These are phyloP conservation scores for Caenorhabditis afra DNA, from an alignment of 2,888 invertebrate species.

Conservation along the genomic window DNA sequence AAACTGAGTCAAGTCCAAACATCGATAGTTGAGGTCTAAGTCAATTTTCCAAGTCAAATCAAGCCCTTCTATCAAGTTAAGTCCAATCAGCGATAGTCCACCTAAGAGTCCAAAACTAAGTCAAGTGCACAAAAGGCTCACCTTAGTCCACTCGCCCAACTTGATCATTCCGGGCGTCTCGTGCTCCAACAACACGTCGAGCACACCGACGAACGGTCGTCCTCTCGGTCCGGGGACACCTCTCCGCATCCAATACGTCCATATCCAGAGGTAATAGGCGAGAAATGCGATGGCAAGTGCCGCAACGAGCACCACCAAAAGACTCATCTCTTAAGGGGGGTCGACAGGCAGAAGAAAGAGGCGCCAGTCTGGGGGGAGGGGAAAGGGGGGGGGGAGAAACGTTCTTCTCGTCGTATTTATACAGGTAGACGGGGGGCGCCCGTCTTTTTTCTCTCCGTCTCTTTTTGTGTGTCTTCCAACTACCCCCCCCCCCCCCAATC, in stretches of 20 bases:
- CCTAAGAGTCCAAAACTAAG: too few species aligned
- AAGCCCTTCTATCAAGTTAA: too few species aligned
- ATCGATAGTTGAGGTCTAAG: too few species aligned
- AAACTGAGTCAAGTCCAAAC: too few species aligned
- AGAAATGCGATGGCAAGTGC: not conserved
- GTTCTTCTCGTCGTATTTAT: constrained; percentile 16
- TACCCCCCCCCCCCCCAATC: too few species aligned
- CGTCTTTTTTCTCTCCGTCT: not conserved
- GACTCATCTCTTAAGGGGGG: not conserved
- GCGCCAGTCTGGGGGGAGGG: not conserved
- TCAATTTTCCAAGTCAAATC: too few species aligned
- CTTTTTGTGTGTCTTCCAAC: constrained; percentile 11
- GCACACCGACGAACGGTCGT: constrained; percentile 25
- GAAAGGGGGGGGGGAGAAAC: not conserved
- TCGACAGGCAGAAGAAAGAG: too few species aligned
- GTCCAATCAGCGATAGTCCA: too few species aligned
- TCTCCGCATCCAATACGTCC: constrained; percentile 44
- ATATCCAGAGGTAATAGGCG: constrained; percentile 28
- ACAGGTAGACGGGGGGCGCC: constrained; percentile 18
- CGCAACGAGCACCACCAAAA: constrained; percentile 1
- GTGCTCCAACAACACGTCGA: constrained; percentile 26
- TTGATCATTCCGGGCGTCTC: constrained; percentile 32
- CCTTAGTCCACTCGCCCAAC: constrained; percentile 43
- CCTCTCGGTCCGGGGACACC: constrained; percentile 33
- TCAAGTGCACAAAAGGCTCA: too few species aligned